These are phyloP conservation scores for Martes martes DNA, from an alignment of 2,113 vertebrate species.

Conservation along the genomic window DNA sequence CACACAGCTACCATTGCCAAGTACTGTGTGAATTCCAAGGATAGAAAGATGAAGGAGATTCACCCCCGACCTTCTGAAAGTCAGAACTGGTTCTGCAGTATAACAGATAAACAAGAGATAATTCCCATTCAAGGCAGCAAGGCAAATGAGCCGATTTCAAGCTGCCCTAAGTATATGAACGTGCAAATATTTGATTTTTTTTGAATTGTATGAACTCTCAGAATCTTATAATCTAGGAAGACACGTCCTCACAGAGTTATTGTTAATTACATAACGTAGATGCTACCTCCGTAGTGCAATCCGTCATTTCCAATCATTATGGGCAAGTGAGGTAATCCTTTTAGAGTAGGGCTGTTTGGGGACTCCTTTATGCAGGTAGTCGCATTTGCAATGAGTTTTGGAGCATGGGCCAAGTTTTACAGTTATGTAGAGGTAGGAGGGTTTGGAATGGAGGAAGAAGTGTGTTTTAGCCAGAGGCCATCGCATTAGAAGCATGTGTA, in stretches of 20 bases:
- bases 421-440: not conserved
- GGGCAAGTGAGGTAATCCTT: not conserved
- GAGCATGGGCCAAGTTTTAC: not conserved
- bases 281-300: not conserved
- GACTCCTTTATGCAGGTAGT: not conserved
- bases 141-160: not conserved
- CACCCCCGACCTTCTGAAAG: not conserved
- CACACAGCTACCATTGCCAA: not conserved
- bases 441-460: too few relatives aligned
- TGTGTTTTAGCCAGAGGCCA: not conserved
- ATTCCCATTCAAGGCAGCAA: not conserved
- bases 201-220: not conserved
- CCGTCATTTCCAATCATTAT: not conserved
- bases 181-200: not conserved
- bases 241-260: not conserved
- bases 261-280: not conserved
- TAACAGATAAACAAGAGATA: not conserved
- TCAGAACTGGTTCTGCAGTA: not conserved
- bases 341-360: not conserved
- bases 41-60: not conserved
- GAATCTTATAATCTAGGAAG: not conserved
- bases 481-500: not conserved
- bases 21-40: not conserved
- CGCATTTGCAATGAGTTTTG: not conserved
- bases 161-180: not conserved